phyloP scores from a whole-genome alignment of 2,888 invertebrate genomes.

The Volucella bombylans region DNA sequence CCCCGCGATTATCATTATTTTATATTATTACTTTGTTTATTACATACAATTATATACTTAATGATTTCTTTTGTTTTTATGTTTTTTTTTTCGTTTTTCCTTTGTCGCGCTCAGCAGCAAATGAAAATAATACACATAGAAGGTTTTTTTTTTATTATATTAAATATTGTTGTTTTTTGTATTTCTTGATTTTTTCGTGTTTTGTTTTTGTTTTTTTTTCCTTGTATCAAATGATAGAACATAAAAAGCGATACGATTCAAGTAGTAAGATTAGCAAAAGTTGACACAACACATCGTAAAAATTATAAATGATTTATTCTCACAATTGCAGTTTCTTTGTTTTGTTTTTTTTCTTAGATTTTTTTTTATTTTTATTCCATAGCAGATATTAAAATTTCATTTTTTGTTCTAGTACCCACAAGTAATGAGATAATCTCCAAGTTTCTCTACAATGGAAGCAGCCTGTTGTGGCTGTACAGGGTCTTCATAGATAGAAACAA shows the following conservation, averaged over 20 bases:
- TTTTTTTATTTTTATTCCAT: conserved; percentile 70
- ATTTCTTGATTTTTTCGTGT: conserved; percentile 56
- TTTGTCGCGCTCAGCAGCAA: conserved; percentile 74
- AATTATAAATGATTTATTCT: conserved; percentile 72
- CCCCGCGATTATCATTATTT: conserved; percentile 71
- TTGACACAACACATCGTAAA: conserved; percentile 76
- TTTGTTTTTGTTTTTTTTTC: conserved; percentile 44
- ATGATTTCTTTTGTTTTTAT: conserved; percentile 19
- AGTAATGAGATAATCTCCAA: conserved; percentile 98
- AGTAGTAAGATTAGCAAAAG: conserved; percentile 75
- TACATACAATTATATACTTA: conserved; percentile 73
- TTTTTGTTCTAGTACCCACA: conserved; percentile 93
- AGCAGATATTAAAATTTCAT: conserved; percentile 76
- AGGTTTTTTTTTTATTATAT: conserved; percentile 69
- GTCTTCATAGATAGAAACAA: conserved; percentile 97
- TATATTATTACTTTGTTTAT: conserved; percentile 69
- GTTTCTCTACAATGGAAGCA: conserved; percentile 97
- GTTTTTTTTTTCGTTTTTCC: conserved; percentile 57
- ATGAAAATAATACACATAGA: conserved; percentile 73
- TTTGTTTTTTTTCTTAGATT: conserved; percentile 74
- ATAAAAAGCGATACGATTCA: conserved; percentile 74
- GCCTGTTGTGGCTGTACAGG: conserved; percentile 98
- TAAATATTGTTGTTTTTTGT: conserved; percentile 66
- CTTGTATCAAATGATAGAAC: conserved; percentile 72
- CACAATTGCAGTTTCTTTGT: conserved; percentile 76